Evolutionary conservation across 2,888 invertebrate species (phyloP).

Genomic region (Macroteleia sp.): DNA sequence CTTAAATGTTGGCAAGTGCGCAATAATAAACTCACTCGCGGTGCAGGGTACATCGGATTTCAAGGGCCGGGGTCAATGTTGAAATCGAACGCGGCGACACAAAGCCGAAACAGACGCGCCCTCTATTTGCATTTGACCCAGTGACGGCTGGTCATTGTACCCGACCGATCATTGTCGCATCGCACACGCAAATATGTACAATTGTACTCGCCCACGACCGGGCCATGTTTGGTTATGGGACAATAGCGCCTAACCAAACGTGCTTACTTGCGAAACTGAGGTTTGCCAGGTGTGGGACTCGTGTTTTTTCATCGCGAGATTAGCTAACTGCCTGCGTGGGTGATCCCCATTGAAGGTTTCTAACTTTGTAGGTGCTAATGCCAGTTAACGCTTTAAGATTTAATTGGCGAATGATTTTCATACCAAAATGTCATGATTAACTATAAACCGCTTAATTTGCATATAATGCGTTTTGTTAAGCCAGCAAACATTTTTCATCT

Average conservation of each 20-base stretch:
- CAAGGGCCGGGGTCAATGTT: slow-evolving; percentile 53
- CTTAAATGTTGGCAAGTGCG: slow-evolving; percentile 28
- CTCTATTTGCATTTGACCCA: slow-evolving; percentile 73
- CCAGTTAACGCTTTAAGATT: no score
- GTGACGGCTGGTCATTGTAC: slow-evolving; percentile 71
- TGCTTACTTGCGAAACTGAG: slow-evolving; percentile 38
- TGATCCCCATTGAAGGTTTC: no score
- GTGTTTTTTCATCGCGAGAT: slow-evolving; percentile 23
- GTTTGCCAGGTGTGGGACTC: slow-evolving; percentile 34
- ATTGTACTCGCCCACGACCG: slow-evolving; percentile 53
- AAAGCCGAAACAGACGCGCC: slow-evolving; percentile 25
- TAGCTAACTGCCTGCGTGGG: slow-evolving; percentile 25
- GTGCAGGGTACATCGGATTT: slow-evolving; percentile 23
- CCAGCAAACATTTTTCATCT: no score
- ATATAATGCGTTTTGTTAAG: no score
- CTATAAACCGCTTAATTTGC: no score
- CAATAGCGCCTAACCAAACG: slow-evolving; percentile 50
- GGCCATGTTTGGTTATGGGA: slow-evolving; percentile 47
- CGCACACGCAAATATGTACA: slow-evolving; percentile 48
- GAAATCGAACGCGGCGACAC: slow-evolving; percentile 24
- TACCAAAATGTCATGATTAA: no score
- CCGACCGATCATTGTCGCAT: slow-evolving; percentile 25
- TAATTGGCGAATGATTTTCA: no score
- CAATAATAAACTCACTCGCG: slow-evolving; percentile 32
- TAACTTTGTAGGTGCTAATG: no score